These are phyloP conservation scores for Subacronicta megacephala DNA, from an alignment of 2,888 invertebrate species.

Conservation along the genomic window DNA sequence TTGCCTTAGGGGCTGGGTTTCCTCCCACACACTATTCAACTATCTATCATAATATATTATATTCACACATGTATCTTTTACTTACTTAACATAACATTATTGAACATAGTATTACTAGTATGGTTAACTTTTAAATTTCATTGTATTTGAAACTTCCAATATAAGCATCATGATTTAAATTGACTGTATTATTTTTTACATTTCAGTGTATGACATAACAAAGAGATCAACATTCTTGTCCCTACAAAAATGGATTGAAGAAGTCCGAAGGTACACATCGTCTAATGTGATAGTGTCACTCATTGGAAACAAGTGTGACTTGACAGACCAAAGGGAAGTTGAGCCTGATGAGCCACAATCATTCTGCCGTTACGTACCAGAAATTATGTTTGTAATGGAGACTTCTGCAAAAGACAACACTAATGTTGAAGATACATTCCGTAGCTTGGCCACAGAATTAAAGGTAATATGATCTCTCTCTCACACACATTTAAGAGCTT, in stretches of 20 bases:
- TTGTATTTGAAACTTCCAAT: no score
- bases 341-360: conserved; percentile 96
- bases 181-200: not conserved
- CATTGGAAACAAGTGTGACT: conserved; percentile 97
- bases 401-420: conserved; percentile 97
- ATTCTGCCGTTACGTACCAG: conserved; percentile 95
- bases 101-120: no score
- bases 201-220: conserved; percentile 97
- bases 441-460: conserved; percentile 95
- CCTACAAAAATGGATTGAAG: conserved; percentile 98
- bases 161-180: no score
- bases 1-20: no score
- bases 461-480: no score
- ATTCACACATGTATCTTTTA: no score
- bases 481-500: no score
- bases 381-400: conserved; percentile 96
- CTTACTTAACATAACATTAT: no score
- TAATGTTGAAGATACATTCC: conserved; percentile 96
- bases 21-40: no score
- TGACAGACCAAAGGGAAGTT: conserved; percentile 94
- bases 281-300: conserved; percentile 96
- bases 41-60: no score
- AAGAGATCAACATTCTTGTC: conserved; percentile 97
- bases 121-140: no score
- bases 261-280: conserved; percentile 97